Evolutionary conservation across 1,140 invertebrate genomes (phyloP), one percentile per base, ranked within the genome.

Genomic region (Heliconius congener): DNA sequence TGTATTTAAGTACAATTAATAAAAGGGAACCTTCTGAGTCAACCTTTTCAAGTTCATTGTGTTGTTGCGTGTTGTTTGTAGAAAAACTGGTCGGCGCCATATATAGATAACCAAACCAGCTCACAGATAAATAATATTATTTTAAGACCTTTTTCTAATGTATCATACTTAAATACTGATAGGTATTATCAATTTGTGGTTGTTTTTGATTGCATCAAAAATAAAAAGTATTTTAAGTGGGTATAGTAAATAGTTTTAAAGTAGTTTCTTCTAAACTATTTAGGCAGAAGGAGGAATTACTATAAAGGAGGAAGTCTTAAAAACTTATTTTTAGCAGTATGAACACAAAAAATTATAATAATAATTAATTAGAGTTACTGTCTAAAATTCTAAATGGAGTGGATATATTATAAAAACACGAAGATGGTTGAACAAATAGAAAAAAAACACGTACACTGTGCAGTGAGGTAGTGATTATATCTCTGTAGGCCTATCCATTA

Each of bases 11-110:
- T 66, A 66, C n/a, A 30, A 66, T 66, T 66, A 66, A 27, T 66
- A 66, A 27, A 66, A 66, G 27, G 27, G 13, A 66, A 30, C 60
- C 60, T 66, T 66, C 60, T 66, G 60, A 66, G 60, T 66, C 60
- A 66, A 60, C 77, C 57, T 74, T 70, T 78, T 78, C 72, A 78
- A 78, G 77, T 74, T 78, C 72, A 74, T 57, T 46, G 72, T 74
- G 72, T 74, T 74, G 57, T 74, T 42, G 57, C 72, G 66, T 42
- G 39, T 37, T 37, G 34, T 71, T 71, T 34, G 34, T 42, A 60
- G 37, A 74, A 78, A 78, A 74, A 73, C 55, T 73, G 30, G 72
- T 30, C 52, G 72, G 39, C 23, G 77, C 77, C 77, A 73, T 78
- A 37, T 78, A 73, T 78, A 78, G 72, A 73, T 74, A 74, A 66